Percentiles rank a stretch among this genome's conserved stretches.
phyloP scores from a whole-genome alignment of 2,888 invertebrate species.

The Lasioglossum villosulum region DNA sequence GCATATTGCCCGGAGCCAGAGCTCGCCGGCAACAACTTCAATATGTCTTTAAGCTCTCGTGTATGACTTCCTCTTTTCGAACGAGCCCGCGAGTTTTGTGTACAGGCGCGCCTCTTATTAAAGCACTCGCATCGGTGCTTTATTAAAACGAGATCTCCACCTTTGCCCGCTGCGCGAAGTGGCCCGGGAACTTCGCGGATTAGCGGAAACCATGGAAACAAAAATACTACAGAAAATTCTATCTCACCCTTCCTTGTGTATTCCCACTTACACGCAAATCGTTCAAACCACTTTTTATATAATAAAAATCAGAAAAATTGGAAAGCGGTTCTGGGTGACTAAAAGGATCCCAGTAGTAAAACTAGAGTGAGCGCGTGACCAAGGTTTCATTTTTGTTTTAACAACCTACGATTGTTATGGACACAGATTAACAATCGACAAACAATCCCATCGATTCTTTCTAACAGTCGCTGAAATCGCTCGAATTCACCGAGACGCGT shows the following conservation, averaged over 20 bases:
- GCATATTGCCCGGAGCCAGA: slow-evolving; percentile 24
- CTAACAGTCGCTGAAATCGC: neutral
- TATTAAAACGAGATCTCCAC: slow-evolving; percentile 9
- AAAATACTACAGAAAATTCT: neutral
- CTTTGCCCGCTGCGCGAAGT: neutral
- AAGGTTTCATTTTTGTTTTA: too few species aligned
- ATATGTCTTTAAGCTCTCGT: slow-evolving; percentile 18
- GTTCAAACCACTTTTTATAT: too few species aligned
- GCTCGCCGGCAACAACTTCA: slow-evolving; percentile 20
- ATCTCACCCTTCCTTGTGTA: too few species aligned
- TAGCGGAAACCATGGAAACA: neutral
- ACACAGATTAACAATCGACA: too few species aligned
- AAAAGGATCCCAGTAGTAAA: too few species aligned
- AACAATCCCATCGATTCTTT: neutral
- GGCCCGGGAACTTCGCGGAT: neutral
- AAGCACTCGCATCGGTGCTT: slow-evolving; percentile 2
- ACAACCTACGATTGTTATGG: too few species aligned
- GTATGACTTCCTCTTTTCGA: slow-evolving; percentile 22
- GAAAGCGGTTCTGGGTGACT: too few species aligned
- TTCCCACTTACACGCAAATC: too few species aligned
- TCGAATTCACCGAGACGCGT: neutral
- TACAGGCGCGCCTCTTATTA: neutral
- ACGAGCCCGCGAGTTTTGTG: neutral
- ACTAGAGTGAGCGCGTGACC: too few species aligned
- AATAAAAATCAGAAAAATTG: too few species aligned